Evolutionary conservation across 2,888 invertebrate genomes (phyloP), one percentile per base, ranked within the genome.

Genomic region (Anarsia innoxiella): DNA sequence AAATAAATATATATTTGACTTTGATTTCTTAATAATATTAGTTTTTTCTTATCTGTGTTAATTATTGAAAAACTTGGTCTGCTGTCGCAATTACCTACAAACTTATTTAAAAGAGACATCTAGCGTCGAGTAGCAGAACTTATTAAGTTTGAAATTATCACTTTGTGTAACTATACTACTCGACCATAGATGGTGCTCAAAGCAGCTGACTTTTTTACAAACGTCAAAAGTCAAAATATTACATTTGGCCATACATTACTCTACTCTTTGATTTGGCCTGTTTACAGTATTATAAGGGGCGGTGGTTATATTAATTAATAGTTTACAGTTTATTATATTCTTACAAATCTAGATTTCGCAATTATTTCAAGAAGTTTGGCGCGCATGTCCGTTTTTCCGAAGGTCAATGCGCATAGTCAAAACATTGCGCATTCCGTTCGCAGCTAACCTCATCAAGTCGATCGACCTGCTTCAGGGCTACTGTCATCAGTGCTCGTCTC

Each of bases 361-460:
- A 28, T 28, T 12, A 12, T 28, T 35, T 28, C 13, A 12, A 16
- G 3, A 12, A 12, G 27, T 29, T 32, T 49, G 56, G 51, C 66
- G 82, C 83, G 82, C 83, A 83, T 83, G 82, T 61, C 73, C 66
- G 62, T 69, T 64, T 58, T 48, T 52, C 54, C 50, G 53, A 69
- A 68, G 65, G 66, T 75, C 66, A 83, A 69, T 80, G 83, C 83
- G 83, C 83, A 84, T 80, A 83, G 72, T 83, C 83, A 80, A 77
- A 79, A 75, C 79, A 77, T 83, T 83, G 83, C 83, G 83, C 83
- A 83, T 80, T 62, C 60, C 50, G 44, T 68, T 63, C 62, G 68
- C 68, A 57, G 68, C 68, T 75, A 76, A 77, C 77, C 75, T 75
- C 67, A 68, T 64, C 65, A 72, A 78, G 66, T 66, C 70, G 69